Evolutionary conservation across 2,797 vertebrate genomes (phyloP).

Genomic region (Tiaroga cobitis): DNA sequence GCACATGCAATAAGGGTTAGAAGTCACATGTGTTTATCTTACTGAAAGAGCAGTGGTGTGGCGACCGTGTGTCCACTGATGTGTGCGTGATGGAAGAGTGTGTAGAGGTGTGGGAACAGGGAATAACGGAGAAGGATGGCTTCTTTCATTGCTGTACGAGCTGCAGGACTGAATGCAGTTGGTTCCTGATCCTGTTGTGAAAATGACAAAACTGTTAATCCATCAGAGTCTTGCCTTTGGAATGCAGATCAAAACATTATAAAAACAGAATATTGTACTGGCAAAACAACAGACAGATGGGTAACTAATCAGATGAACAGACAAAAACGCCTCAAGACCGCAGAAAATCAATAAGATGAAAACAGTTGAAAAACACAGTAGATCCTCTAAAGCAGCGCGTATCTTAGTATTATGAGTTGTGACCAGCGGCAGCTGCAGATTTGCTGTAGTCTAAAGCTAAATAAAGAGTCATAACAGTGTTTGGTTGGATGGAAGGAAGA

Average conservation of each 20-base stretch:
- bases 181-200: slow-evolving; percentile 83
- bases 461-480: not conserved
- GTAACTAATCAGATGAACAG: not conserved
- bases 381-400: not conserved
- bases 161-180: slow-evolving; percentile 75
- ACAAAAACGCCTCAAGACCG: not conserved
- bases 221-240: not conserved
- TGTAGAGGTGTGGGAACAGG: slow-evolving; percentile 86
- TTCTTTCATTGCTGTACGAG: slow-evolving; percentile 81
- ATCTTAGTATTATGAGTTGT: not conserved
- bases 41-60: slow-evolving; percentile 87
- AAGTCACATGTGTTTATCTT: slow-evolving; percentile 59
- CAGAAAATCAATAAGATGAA: not conserved
- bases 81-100: slow-evolving; percentile 86
- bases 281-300: slow-evolving; percentile 6
- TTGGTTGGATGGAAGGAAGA: not conserved
- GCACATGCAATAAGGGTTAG: not conserved
- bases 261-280: slow-evolving; percentile 7
- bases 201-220: not conserved
- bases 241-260: not conserved
- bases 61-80: slow-evolving; percentile 80
- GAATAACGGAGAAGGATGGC: slow-evolving; percentile 84
- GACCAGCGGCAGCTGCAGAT: not conserved
- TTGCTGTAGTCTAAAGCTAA: not conserved
- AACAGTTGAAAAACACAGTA: not conserved